Evolutionary conservation across 2,888 invertebrate genomes (phyloP), one percentile per base, ranked within the genome.

Genomic region (Sturmia bella): DNA sequence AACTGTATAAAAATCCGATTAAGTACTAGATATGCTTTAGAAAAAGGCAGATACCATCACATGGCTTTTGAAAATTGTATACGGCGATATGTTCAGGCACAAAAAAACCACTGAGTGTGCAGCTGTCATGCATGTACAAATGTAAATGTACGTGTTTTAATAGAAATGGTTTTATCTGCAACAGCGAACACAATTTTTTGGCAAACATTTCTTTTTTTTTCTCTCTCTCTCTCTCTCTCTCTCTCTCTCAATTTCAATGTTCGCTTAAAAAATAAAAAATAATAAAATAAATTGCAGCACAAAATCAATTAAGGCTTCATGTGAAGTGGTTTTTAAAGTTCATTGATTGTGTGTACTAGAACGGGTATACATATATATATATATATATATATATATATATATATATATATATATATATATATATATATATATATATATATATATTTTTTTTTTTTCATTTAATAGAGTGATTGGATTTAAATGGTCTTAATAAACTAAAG

Each of bases 221-320:
- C 1, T 2, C 13, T 43, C 27, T 3, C 15, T 27, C 24, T 9
- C 27, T 54, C 24, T 24, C 1, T 6, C 13, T 43, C 5, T n/a
- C 5, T 43, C n/a, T n/a, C n/a, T n/a, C n/a, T n/a, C n/a, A n/a
- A n/a, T n/a, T n/a, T n/a, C n/a, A n/a, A n/a, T 15, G 24, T 7
- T 24, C 24, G n/a, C 24, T 11, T 19, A 27, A 13, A 50, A 39
- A 57, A 41, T 9, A 50, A 41, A 39, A 15, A 50, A 24, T 12
- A 21, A 48, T 11, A 43, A 27, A 19, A 43, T 11, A 32, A 72
- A 73, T 11, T 63, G 72, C 72, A 54, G 61, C 32, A 63, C 15
- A 73, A 73, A 61, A 73, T 63, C 61, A 73, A 61, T 73, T 73
- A 63, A 27, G 61, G 41, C 41, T 61, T n/a, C 19, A 15, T 72